A percentile compares a stretch with the other conserved stretches of the same genome.
phyloP scores from a whole-genome alignment of 1,140 invertebrate species.

The Bemisia tabaci region DNA sequence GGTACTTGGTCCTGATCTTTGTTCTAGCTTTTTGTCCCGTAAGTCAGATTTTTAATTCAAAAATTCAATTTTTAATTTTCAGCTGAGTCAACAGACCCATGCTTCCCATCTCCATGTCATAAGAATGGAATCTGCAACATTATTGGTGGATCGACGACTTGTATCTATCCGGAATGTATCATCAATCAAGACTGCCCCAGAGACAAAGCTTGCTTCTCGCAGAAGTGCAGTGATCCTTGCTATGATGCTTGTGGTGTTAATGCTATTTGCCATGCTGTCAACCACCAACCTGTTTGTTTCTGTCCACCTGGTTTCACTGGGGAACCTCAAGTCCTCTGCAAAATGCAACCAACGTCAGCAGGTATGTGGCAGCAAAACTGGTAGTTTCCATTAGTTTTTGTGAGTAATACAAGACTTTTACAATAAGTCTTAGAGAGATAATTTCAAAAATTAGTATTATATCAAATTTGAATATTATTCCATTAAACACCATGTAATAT shows the following conservation, averaged over 20 bases:
- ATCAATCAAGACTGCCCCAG: slow-evolving; percentile 70
- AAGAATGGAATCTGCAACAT: slow-evolving; percentile 65
- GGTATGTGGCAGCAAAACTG: too few species aligned
- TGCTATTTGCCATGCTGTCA: slow-evolving; percentile 64
- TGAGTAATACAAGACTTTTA: too few species aligned
- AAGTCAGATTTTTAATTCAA: too few species aligned
- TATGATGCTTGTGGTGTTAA: slow-evolving; percentile 68
- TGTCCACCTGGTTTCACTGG: slow-evolving; percentile 66
- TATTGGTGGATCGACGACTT: slow-evolving; percentile 48
- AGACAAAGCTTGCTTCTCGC: slow-evolving; percentile 61
- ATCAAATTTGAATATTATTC: too few species aligned
- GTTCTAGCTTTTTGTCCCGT: too few species aligned
- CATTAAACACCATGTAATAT: too few species aligned
- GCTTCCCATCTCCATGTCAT: slow-evolving; percentile 64
- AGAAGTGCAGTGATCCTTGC: slow-evolving; percentile 70
- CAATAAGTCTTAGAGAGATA: too few species aligned
- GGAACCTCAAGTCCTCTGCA: slow-evolving; percentile 60
- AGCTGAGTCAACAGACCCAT: slow-evolving; percentile 44
- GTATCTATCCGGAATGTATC: slow-evolving; percentile 71
- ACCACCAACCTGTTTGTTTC: slow-evolving; percentile 65
- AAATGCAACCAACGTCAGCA: slow-evolving; percentile 23
- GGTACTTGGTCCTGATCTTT: too few species aligned
- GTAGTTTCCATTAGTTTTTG: too few species aligned
- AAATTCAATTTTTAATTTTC: too few species aligned
- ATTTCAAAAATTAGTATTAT: too few species aligned